Evolutionary conservation across 2,113 vertebrate genomes (phyloP).

Genomic region (Equus quagga): DNA sequence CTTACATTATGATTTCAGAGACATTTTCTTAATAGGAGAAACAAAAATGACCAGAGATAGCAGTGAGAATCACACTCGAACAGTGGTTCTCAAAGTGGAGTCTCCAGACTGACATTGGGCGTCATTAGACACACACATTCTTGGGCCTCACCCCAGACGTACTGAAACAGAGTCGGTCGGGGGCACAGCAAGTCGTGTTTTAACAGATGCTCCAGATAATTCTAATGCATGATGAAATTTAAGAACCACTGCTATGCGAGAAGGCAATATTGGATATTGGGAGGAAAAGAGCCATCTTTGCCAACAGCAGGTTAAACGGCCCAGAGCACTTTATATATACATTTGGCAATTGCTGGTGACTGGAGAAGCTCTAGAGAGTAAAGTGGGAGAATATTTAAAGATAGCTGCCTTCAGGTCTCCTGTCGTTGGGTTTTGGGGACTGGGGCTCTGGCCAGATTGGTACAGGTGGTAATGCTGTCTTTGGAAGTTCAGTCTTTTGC

Average conservation of each 20-base stretch:
- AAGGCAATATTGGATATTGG: accelerated
- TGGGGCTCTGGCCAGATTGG: neutral
- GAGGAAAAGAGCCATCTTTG: neutral
- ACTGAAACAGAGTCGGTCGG: too few relatives aligned
- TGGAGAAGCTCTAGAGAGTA: neutral
- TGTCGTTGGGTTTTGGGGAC: accelerated
- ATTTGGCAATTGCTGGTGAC: neutral
- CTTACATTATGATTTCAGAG: neutral
- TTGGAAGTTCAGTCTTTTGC: neutral
- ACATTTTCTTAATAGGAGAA: neutral
- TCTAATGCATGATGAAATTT: accelerated
- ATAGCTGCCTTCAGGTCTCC: neutral
- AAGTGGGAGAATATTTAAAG: neutral
- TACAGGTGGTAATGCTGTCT: too few relatives aligned
- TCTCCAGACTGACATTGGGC: neutral
- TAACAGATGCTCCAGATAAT: neutral
- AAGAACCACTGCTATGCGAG: neutral
- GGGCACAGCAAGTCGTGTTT: too few relatives aligned
- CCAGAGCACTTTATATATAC: accelerated
- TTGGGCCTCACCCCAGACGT: neutral
- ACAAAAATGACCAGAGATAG: neutral
- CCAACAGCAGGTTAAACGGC: neutral
- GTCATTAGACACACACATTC: neutral
- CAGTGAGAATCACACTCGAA: neutral
- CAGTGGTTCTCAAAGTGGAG: neutral